Evolutionary conservation across 64 coral and sea anemone genomes (phyloP).

Genomic region (Catalaphyllia jardinei): DNA sequence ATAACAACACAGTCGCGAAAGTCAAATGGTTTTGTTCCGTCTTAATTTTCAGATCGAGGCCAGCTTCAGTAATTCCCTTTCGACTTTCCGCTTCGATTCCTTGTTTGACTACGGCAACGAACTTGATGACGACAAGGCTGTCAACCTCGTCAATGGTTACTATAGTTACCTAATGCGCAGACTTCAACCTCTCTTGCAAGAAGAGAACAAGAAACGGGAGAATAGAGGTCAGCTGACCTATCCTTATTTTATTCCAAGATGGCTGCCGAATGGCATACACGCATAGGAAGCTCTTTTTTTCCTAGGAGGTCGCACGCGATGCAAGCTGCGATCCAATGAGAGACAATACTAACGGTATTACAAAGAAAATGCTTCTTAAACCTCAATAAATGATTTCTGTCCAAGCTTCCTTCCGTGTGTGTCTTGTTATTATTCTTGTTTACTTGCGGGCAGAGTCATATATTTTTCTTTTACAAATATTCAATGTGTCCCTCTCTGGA

Average conservation of each 20-base stretch:
- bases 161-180: neutral
- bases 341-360: no score
- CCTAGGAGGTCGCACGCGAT: no score
- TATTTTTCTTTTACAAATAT: no score
- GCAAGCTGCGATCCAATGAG: no score
- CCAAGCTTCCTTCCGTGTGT: no score
- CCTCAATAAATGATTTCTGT: no score
- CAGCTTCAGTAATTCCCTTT: neutral
- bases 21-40: neutral
- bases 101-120: constrained; percentile 64
- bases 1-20: no score
- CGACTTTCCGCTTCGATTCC: constrained; percentile 62
- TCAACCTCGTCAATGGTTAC: constrained; percentile 18
- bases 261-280: constrained; percentile 69
- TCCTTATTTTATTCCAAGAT: constrained; percentile 73
- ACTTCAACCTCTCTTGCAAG: constrained; percentile 34
- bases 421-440: no score
- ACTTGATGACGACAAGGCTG: constrained; percentile 36
- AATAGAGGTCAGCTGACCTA: constrained; percentile 59
- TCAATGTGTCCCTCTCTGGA: no score
- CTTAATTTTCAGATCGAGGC: constrained; percentile 20
- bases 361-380: no score
- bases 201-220: constrained; percentile 29
- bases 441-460: no score
- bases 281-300: neutral